Conservation (phyloP, 2,888 invertebrate genomes). For the Sarcophaga variegata region DNA sequence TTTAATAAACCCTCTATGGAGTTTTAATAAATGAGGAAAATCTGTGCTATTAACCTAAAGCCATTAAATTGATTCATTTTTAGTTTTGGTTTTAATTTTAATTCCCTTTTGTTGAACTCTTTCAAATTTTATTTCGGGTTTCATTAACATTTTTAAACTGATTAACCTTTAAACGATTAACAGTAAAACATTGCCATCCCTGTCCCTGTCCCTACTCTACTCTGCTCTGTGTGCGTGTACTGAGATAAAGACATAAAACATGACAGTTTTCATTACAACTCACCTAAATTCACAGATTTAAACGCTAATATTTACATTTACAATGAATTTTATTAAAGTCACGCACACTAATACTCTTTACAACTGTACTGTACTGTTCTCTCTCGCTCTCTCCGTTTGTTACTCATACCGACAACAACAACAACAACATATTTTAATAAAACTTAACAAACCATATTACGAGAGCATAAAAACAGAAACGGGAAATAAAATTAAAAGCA, state of each 20-base stretch:
- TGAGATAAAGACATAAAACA: background rate
- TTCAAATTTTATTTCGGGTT: background rate
- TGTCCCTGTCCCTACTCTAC: background rate
- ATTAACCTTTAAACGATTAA: conserved; percentile 3
- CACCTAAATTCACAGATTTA: background rate
- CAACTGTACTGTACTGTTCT: no score
- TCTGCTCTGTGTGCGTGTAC: background rate
- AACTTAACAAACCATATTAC: background rate
- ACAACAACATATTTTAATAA: background rate
- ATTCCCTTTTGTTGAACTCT: background rate
- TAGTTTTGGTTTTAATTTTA: background rate
- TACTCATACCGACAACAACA: no score
- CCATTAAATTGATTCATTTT: background rate
- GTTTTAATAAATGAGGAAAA: no score
- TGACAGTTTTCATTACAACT: background rate
- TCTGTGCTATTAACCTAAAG: no score
- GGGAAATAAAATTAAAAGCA: conserved; percentile 48
- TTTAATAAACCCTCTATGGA: no score
- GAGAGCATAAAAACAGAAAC: conserved; percentile 4
- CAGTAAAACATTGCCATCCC: background rate
- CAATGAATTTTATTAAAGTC: background rate
- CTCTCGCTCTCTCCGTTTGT: no score
- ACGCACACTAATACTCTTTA: no score
- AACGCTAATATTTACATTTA: background rate
- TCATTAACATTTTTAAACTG: background rate